These are phyloP conservation scores for Triplophysa bombifrons DNA, from an alignment of 2,797 vertebrate genomes.

Conservation along the genomic window DNA sequence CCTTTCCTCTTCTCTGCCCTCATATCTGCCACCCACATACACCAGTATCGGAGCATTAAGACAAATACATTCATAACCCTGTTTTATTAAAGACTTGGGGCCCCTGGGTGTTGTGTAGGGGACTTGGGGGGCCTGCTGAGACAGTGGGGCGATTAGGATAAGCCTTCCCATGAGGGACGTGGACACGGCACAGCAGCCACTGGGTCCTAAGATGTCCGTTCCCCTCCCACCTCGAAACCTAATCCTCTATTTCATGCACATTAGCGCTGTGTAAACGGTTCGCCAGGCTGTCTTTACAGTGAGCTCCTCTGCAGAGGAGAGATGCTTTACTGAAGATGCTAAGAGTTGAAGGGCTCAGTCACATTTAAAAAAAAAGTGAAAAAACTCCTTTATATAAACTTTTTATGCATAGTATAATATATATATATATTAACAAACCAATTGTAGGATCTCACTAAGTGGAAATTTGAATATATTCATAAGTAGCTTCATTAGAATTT, in stretches of 20 bases:
- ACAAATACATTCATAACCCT: slow-evolving; percentile 84
- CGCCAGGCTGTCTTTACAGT: slow-evolving; percentile 48
- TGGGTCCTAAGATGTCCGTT: slow-evolving; percentile 53
- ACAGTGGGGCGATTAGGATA: slow-evolving; percentile 57
- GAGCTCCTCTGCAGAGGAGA: slow-evolving; percentile 20
- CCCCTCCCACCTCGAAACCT: slow-evolving; percentile 51
- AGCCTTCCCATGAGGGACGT: slow-evolving; percentile 58
- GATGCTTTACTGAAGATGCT: slow-evolving; percentile 56
- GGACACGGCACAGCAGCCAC: slow-evolving; percentile 51
- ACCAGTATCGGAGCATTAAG: slow-evolving; percentile 76
- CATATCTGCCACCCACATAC: slow-evolving; percentile 79
- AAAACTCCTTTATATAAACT: neutral
- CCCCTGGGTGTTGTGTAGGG: slow-evolving; percentile 57
- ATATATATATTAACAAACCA: neutral
- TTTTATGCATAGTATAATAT: neutral
- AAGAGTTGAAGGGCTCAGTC: slow-evolving; percentile 30
- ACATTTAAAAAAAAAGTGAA: slow-evolving; percentile 21
- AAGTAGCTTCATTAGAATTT: neutral
- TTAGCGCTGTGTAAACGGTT: slow-evolving; percentile 61
- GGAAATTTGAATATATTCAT: neutral
- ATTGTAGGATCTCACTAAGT: neutral
- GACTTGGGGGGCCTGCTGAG: slow-evolving; percentile 56
- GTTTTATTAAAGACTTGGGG: slow-evolving; percentile 72
- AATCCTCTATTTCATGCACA: slow-evolving; percentile 63
- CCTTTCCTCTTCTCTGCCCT: slow-evolving; percentile 55